Percentiles rank a stretch among this genome's conserved stretches.
Evolutionary conservation across 2,113 vertebrate genomes (phyloP).

Genomic region (Indicator maculatus): DNA sequence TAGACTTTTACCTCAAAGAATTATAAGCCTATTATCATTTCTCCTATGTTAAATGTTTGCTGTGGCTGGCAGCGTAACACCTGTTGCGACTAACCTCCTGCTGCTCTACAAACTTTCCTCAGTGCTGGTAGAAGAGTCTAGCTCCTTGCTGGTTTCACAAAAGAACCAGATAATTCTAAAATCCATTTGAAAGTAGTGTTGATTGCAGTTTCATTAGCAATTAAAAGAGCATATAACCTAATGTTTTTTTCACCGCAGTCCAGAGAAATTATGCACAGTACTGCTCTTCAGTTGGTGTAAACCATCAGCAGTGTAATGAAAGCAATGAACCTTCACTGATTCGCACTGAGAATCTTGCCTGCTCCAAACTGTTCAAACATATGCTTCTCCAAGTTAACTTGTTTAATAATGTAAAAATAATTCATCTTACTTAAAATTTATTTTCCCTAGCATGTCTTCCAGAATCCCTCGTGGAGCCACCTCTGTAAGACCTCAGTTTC

Average conservation of each 20-base stretch:
- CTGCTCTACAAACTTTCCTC: background rate
- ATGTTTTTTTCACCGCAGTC: background rate
- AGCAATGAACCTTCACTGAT: constrained; percentile 63
- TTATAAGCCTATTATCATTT: constrained; percentile 36
- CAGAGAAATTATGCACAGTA: constrained; percentile 62
- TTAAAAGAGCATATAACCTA: constrained; percentile 59
- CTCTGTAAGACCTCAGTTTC: background rate
- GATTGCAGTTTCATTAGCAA: constrained; percentile 63
- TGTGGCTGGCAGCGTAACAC: background rate
- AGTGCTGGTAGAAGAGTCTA: background rate
- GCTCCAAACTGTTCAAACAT: constrained; percentile 20
- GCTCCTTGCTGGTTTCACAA: constrained; percentile 12
- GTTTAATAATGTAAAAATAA: constrained; percentile 22
- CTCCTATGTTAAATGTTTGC: background rate
- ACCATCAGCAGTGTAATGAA: constrained; percentile 9
- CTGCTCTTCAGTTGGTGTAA: constrained; percentile 58
- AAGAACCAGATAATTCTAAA: constrained; percentile 23
- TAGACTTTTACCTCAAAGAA: constrained; percentile 43
- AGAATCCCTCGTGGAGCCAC: background rate
- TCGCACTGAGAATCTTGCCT: constrained; percentile 19
- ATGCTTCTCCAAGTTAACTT: constrained; percentile 23
- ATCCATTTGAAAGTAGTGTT: constrained; percentile 4
- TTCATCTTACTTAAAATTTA: background rate
- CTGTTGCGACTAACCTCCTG: background rate
- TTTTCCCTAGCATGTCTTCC: background rate